Evolutionary conservation across 2,888 invertebrate species (phyloP), one percentile per base, ranked within the genome.

Genomic region (Drosophila neutralis): DNA sequence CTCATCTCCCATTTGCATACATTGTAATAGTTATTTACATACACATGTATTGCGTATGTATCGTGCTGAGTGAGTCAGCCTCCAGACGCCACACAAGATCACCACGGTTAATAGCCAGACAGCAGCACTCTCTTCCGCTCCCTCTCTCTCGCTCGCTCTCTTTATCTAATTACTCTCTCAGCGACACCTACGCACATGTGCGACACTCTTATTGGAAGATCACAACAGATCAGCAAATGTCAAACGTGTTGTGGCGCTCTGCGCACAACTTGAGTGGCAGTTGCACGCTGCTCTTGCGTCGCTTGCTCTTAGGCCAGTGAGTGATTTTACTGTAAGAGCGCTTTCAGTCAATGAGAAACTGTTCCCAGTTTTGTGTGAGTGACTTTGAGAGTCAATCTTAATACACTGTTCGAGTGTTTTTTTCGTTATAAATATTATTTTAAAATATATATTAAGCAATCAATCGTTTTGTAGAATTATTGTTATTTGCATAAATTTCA

Each of bases 61-160:
- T 45, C 13, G 67, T 56, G 61, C n/a, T 45, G 45, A 52, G 65
- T 76, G 77, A 78, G 80, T 78, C 78, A 78, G 80, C 78, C 27
- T 78, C 77, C 78, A 73, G 78, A 77, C 73, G 58, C 69, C 56
- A 15, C 42, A 36, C 57, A 53, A 75, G 79, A 78, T 78, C 57
- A 42, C 57, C 79, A 29, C 57, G 60, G 74, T 56, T 73, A 59
- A 36, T 62, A 78, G 60, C 75, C 59, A 74, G 74, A 66, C 65
- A 54, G 38, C 33, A 15, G 2, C 29, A 69, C 60, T n/a, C 52
- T 51, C 35, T 49, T 40, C 35, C 49, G 18, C 56, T 35, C 36
- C 42, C 27, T 3, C 54, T 42, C 56, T 35, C 54, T 27, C 45
- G 0, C 24, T 33, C 4, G 0, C 36, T 21, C 21, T 18, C 35